Evolutionary conservation across 2,888 invertebrate species (phyloP).

Genomic region (Agrotis ipsilon): DNA sequence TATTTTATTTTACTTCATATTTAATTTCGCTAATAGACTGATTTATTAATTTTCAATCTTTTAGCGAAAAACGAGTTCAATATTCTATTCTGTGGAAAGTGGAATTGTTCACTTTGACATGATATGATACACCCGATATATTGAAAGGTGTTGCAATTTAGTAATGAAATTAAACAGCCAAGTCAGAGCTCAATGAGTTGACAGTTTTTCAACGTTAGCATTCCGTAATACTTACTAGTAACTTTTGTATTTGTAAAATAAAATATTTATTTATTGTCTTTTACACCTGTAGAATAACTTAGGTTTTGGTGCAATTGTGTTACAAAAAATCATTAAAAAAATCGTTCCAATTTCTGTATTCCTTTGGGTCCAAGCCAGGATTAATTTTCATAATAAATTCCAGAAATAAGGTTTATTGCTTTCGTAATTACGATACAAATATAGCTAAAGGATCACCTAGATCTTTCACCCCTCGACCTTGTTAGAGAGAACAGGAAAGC

Average conservation of each 20-base stretch:
- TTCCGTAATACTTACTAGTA: conserved; percentile 12
- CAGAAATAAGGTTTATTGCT: conserved; percentile 50
- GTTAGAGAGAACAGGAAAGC: conserved; percentile 72
- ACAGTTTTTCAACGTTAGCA: conserved; percentile 41
- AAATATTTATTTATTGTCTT: no score
- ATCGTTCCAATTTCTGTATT: not conserved
- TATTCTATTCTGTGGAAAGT: conserved; percentile 33
- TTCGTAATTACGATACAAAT: conserved; percentile 38
- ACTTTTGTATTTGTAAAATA: no score
- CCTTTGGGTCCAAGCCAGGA: conserved; percentile 1
- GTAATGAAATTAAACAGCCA: conserved; percentile 63
- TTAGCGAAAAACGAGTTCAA: conserved; percentile 45
- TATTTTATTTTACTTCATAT: conserved; percentile 14
- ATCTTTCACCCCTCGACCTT: conserved; percentile 76
- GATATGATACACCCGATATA: conserved; percentile 50
- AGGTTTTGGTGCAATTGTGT: no score
- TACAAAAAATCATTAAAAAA: no score
- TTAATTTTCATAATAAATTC: conserved; percentile 33
- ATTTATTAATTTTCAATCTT: conserved; percentile 54
- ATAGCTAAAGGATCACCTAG: conserved; percentile 56
- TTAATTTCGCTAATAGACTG: conserved; percentile 59
- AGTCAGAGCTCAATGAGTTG: conserved; percentile 61
- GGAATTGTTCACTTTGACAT: conserved; percentile 46
- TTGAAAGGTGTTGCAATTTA: conserved; percentile 59
- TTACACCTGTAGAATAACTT: no score